Conservation (phyloP, 2,113 vertebrate genomes). For the Gracilinanus agilis region DNA sequence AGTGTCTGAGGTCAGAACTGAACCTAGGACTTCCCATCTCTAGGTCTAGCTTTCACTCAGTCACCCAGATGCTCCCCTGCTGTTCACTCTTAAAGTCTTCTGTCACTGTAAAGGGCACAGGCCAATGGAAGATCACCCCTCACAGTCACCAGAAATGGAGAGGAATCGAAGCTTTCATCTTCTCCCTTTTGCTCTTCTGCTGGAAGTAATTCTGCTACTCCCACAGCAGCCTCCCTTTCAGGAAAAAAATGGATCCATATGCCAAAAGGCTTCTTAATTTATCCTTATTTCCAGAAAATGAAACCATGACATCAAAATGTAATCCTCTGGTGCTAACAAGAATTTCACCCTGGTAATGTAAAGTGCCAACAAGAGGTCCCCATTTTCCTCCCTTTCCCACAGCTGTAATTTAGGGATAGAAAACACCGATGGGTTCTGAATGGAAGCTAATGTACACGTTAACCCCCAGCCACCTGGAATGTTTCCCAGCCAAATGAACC, state of each 20-base stretch:
- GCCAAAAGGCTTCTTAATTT: background rate
- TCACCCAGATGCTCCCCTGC: no score
- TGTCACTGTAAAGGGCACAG: background rate
- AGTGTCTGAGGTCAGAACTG: no score
- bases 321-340: background rate
- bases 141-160: background rate
- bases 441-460: background rate
- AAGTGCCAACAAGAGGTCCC: background rate
- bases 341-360: background rate
- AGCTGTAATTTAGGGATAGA: background rate
- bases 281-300: background rate
- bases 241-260: background rate
- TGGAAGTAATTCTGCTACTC: background rate
- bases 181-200: background rate
- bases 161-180: background rate
- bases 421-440: background rate
- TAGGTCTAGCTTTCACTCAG: no score
- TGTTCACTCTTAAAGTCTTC: background rate
- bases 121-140: background rate
- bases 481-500: background rate
- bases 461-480: background rate
- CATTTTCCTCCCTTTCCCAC: background rate
- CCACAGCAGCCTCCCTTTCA: background rate
- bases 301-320: background rate
- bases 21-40: no score